These are phyloP conservation scores for Ennomos quercinarius DNA, from an alignment of 2,888 invertebrate genomes.

Conservation along the genomic window DNA sequence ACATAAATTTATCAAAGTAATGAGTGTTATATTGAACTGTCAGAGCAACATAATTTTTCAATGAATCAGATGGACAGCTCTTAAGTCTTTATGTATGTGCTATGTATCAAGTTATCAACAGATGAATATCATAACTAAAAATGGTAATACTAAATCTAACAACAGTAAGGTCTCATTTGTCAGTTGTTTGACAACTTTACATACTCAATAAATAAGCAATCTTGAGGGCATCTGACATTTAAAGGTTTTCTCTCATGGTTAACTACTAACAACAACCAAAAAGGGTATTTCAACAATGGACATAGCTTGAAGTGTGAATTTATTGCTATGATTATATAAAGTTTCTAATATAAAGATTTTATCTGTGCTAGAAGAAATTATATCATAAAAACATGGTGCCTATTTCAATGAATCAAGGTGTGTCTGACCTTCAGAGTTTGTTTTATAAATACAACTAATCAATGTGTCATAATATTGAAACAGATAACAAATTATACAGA, in stretches of 20 bases:
- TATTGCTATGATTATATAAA: neutral
- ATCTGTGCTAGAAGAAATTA: neutral
- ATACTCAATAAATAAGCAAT: constrained; percentile 42
- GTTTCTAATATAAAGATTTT: neutral
- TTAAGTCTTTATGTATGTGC: constrained; percentile 12
- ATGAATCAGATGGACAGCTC: constrained; percentile 17
- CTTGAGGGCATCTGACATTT: constrained; percentile 44
- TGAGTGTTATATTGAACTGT: constrained; percentile 10
- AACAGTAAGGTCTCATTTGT: constrained; percentile 20
- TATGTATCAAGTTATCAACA: constrained; percentile 6
- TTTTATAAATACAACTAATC: constrained; percentile 3
- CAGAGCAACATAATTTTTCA: constrained; percentile 4
- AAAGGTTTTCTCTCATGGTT: constrained; percentile 51
- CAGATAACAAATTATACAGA: neutral
- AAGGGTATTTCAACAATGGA: constrained; percentile 32
- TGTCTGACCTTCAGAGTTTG: constrained; percentile 2
- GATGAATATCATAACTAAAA: constrained; percentile 11
- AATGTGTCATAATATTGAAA: constrained; percentile 1
- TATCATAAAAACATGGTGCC: constrained; percentile 3
- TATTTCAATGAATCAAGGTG: constrained; percentile 20
- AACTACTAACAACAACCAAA: constrained; percentile 47
- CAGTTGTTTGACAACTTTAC: constrained; percentile 33
- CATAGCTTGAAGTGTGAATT: neutral
- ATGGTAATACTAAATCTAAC: constrained; percentile 22
- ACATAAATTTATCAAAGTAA: neutral